phyloP scores from a whole-genome alignment of 64 coral and sea anemone genomes.

The Montipora cactus region DNA sequence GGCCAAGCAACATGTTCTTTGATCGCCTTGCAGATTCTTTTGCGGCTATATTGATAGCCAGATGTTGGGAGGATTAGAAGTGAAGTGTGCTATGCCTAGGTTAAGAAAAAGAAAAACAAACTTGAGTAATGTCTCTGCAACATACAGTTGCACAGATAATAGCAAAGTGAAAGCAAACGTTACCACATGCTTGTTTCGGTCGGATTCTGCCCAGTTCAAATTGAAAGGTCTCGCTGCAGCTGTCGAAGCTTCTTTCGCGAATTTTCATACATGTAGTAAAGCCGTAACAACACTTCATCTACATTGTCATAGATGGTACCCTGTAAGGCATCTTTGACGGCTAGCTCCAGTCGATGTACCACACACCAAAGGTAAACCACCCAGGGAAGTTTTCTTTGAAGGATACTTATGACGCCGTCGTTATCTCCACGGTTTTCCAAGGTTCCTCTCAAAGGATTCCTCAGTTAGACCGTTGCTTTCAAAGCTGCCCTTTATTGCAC shows the following conservation, averaged over 20 bases:
- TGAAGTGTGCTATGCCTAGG: neutral
- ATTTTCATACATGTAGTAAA: constrained; percentile 82
- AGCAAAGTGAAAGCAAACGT: neutral
- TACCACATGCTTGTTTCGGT: constrained; percentile 5
- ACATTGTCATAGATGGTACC: constrained; percentile 74
- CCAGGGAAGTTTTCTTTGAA: constrained; percentile 65
- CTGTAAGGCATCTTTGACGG: constrained; percentile 75
- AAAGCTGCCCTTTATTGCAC: constrained; percentile 67
- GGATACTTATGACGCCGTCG: constrained; percentile 76
- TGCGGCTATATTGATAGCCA: neutral
- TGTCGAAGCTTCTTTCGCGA: constrained; percentile 85
- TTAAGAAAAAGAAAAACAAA: neutral
- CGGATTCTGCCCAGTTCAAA: constrained; percentile 76
- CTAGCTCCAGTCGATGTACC: constrained; percentile 77
- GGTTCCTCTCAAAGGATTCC: constrained; percentile 54
- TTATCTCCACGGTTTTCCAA: constrained; percentile 76
- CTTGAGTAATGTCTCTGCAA: neutral
- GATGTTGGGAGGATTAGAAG: neutral
- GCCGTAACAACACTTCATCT: constrained; percentile 73
- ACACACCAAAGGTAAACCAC: constrained; percentile 86
- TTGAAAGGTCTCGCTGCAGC: constrained; percentile 72
- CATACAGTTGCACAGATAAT: neutral
- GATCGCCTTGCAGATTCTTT: constrained; percentile 53
- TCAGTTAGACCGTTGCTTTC: constrained; percentile 63
- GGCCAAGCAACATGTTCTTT: constrained; percentile 57